Evolutionary conservation across 2,113 vertebrate genomes (phyloP), one percentile per base, ranked within the genome.

Genomic region (Labrus mixtus): DNA sequence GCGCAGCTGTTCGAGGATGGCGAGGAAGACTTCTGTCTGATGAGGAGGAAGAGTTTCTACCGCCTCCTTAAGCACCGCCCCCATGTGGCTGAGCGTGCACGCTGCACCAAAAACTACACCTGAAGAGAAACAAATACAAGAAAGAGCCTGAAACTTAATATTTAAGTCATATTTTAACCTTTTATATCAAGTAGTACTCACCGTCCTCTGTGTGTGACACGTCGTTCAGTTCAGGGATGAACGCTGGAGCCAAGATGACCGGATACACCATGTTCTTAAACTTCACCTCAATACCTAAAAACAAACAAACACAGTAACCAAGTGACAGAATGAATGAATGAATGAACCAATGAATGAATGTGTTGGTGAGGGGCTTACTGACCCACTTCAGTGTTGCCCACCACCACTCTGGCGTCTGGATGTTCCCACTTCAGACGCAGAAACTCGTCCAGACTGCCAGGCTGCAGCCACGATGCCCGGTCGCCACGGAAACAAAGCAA

Each of bases 351-450:
- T 8, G 1, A 33, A 1, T 25, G 10, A 25, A 25, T 25, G 25
- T 25, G 25, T 25, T 25, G 25, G 25, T 4, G 10, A 15, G 19
- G 6, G 17, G 39, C 36, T 16, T 19, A 83, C 96, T 96, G 86
- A 99, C 98, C 98, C 0, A 99, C 95, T 97, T 99, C 97, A 0
- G 97, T 99, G 95, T 99, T 99, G 11, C 98, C 98, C 74, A 98
- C 96, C 65, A 99, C 97, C 0, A 99, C 92, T 78, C 94, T 95
- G 75, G 97, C 96, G 0, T 89, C 82, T 0, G 97, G 97, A 61
- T 96, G 82, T 71, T 93, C 86, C 39, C 94, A 93, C 73, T 98
- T 99, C 64, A 98, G 94, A 8, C 80, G 78, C 74, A 99, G 79
- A 20, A 99, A 63, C 79, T 97, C 93, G 0, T 76, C 60, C 57